A percentile compares a stretch with the other conserved stretches of the same genome.
Evolutionary conservation across 2,113 vertebrate genomes (phyloP).

Genomic region (Cricetomys ansorgei): DNA sequence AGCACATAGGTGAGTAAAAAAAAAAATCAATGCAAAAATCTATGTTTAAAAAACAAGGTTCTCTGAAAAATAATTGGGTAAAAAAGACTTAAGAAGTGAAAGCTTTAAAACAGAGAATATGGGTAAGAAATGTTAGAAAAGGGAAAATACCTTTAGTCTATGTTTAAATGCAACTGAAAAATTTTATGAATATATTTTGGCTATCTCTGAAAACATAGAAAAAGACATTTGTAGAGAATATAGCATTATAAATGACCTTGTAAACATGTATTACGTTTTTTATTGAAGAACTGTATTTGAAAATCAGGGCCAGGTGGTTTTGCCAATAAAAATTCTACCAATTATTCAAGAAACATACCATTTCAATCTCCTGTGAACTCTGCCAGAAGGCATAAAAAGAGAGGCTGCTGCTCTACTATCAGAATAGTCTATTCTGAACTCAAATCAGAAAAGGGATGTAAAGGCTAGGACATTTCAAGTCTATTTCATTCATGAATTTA

Average conservation of each 20-base stretch:
- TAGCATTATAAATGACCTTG: not conserved
- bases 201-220: slow-evolving; percentile 11
- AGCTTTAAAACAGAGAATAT: not conserved
- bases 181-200: not conserved
- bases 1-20: not conserved
- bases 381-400: slow-evolving; percentile 20
- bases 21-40: not conserved
- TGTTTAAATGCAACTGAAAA: slow-evolving; percentile 5
- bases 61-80: not conserved
- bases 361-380: slow-evolving; percentile 8
- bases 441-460: no score
- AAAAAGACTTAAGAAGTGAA: not conserved
- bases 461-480: not conserved
- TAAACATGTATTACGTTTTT: not conserved
- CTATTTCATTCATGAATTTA: not conserved
- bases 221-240: slow-evolving; percentile 18
- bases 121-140: not conserved
- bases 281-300: slow-evolving; percentile 36
- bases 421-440: not conserved
- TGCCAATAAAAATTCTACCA: slow-evolving; percentile 13
- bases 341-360: not conserved
- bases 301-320: slow-evolving; percentile 30
- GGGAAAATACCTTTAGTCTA: not conserved
- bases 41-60: not conserved
- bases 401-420: not conserved